A percentile compares a stretch with the other conserved stretches of the same genome.
phyloP scores from a whole-genome alignment of 2,113 vertebrate species.

The Apus apus region DNA sequence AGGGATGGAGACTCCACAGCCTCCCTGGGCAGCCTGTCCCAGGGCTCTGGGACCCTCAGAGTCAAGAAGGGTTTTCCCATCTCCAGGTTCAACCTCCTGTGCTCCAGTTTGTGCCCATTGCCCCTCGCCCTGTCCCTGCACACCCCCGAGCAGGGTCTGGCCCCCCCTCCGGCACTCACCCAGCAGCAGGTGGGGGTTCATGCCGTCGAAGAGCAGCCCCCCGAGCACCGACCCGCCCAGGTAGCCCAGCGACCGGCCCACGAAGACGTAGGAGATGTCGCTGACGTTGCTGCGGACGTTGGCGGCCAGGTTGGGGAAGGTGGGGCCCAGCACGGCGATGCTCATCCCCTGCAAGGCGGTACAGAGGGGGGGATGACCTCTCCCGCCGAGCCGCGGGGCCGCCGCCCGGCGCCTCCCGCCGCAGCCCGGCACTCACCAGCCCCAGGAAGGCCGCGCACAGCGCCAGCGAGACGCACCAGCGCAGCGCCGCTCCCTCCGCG shows the following conservation, averaged over 20 bases:
- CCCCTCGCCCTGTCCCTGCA: too few relatives aligned
- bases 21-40: too few relatives aligned
- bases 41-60: too few relatives aligned
- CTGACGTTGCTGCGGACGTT: conserved; percentile 88
- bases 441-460: conserved; percentile 88
- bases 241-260: conserved; percentile 88
- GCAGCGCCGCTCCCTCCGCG: neutral
- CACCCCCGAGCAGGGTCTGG: too few relatives aligned
- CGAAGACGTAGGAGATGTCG: conserved; percentile 90
- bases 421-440: conserved; percentile 76
- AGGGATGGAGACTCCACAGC: too few relatives aligned
- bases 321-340: conserved; percentile 90
- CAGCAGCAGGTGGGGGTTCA: conserved; percentile 85
- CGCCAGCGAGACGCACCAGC: conserved; percentile 74
- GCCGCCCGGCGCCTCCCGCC: too few relatives aligned
- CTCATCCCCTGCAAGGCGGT: conserved; percentile 83
- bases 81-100: too few relatives aligned
- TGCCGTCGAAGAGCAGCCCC: conserved; percentile 85
- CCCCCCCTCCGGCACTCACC: conserved; percentile 88
- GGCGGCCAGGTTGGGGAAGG: conserved; percentile 86
- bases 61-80: too few relatives aligned
- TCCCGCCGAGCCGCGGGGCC: too few relatives aligned
- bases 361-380: neutral
- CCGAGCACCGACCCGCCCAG: conserved; percentile 88
- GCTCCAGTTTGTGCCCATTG: too few relatives aligned